Percentiles rank a stretch among this genome's conserved stretches.
phyloP scores from a whole-genome alignment of 2,797 vertebrate species.

The Smutsia temminckii region DNA sequence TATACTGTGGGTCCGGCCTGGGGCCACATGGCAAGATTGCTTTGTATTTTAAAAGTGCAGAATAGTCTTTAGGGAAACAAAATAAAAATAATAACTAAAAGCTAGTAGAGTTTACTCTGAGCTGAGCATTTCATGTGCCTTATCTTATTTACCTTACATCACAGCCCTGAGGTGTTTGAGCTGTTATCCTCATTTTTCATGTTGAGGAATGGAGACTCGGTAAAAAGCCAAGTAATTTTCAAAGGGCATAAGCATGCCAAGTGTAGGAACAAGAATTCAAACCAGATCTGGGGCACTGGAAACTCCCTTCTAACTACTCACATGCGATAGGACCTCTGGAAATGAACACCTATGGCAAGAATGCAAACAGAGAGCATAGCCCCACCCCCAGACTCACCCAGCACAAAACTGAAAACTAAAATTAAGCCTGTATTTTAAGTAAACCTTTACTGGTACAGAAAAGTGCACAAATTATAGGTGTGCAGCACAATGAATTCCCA shows the following conservation, averaged over 20 bases:
- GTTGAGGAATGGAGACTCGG: neutral
- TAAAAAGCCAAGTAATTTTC: neutral
- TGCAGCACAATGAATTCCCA: neutral
- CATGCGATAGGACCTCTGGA: neutral
- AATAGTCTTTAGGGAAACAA: neutral
- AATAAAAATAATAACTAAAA: conserved; percentile 2
- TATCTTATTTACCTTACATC: conserved; percentile 13
- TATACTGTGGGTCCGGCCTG: neutral
- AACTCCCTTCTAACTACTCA: neutral
- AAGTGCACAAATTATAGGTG: neutral
- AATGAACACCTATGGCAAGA: neutral
- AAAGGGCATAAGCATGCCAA: neutral
- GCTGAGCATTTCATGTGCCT: neutral
- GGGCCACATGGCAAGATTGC: neutral
- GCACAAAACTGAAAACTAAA: neutral
- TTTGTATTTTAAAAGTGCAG: neutral
- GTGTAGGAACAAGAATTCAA: neutral
- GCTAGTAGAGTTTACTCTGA: neutral
- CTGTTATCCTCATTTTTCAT: neutral
- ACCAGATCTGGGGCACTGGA: neutral
- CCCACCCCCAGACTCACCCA: neutral
- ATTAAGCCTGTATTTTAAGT: neutral
- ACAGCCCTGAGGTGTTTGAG: neutral
- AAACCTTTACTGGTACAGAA: neutral
- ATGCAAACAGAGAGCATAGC: neutral